Evolutionary conservation across 1,140 invertebrate genomes (phyloP).

Genomic region (Hylyphantes graminicola): DNA sequence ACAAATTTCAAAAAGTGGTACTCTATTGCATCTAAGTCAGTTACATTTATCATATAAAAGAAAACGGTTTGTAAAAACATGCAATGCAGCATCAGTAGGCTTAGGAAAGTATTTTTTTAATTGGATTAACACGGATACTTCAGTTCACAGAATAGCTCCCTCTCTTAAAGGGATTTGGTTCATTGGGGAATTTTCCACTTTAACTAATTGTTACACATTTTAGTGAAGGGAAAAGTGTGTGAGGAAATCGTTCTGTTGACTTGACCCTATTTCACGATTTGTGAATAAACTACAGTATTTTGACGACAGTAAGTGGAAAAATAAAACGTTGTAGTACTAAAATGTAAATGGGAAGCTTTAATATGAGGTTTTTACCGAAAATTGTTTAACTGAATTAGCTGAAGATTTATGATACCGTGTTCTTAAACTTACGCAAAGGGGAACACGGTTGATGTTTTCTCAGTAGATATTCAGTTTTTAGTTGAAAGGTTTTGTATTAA

Average conservation of each 20-base stretch:
- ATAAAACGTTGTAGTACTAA: too few species aligned
- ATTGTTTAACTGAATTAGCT: neutral
- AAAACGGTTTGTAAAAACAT: too few species aligned
- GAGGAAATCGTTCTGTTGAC: too few species aligned
- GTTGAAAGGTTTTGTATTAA: too few species aligned
- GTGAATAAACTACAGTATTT: neutral
- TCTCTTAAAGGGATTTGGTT: too few species aligned
- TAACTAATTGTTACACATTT: neutral
- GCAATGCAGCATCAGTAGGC: too few species aligned
- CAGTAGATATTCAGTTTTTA: neutral
- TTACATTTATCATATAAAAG: too few species aligned
- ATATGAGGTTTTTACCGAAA: neutral
- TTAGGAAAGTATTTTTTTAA: too few species aligned
- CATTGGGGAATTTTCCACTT: neutral
- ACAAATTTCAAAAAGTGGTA: too few species aligned
- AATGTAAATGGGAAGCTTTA: neutral
- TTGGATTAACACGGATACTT: too few species aligned
- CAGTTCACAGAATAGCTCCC: too few species aligned
- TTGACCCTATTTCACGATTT: neutral
- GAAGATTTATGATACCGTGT: slow-evolving; percentile 32
- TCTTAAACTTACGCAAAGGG: slow-evolving; percentile 24
- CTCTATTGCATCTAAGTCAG: too few species aligned
- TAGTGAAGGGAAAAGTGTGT: neutral
- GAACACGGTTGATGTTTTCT: slow-evolving; percentile 38
- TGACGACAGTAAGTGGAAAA: neutral